These are phyloP conservation scores for Harlomillsia oculata DNA, from an alignment of 1,140 invertebrate genomes.

Conservation along the genomic window DNA sequence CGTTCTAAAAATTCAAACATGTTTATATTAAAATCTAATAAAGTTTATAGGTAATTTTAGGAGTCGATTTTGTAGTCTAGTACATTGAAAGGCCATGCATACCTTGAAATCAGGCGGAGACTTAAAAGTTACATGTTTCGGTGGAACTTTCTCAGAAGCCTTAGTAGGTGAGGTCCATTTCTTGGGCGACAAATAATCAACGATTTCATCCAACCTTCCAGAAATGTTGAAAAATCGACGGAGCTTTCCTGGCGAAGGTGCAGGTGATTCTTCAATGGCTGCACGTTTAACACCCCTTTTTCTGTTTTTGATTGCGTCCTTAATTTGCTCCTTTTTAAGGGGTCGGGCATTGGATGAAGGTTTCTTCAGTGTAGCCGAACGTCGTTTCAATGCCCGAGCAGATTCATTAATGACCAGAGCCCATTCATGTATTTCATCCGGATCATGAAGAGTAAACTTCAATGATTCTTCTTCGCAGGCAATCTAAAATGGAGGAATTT, in stretches of 20 bases:
- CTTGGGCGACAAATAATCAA: slow-evolving; percentile 25
- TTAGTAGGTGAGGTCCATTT: too few relatives aligned
- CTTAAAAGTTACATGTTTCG: too few relatives aligned
- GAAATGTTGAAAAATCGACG: slow-evolving; percentile 30
- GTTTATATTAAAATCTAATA: too few relatives aligned
- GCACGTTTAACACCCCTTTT: slow-evolving; percentile 7
- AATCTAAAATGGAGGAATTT: slow-evolving; percentile 1
- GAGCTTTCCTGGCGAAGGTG: slow-evolving; percentile 25
- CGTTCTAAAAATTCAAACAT: too few relatives aligned
- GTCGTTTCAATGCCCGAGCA: slow-evolving; percentile 7
- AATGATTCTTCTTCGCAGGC: slow-evolving; percentile 20
- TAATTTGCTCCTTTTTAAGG: slow-evolving; percentile 23
- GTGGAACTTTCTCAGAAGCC: too few relatives aligned
- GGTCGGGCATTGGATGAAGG: slow-evolving; percentile 15
- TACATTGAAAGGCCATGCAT: too few relatives aligned
- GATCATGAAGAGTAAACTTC: slow-evolving; percentile 14
- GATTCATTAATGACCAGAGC: slow-evolving; percentile 14
- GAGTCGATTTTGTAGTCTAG: too few relatives aligned
- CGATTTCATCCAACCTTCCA: slow-evolving; percentile 24
- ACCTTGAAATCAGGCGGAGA: too few relatives aligned
- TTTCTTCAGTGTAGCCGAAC: slow-evolving; percentile 25
- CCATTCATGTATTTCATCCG: slow-evolving; percentile 26
- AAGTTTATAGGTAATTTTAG: too few relatives aligned
- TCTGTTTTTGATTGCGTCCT: slow-evolving; percentile 7
- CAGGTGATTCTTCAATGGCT: slow-evolving; percentile 1